Base-by-base conservation (phyloP, 2,888 invertebrate species). In the Coecobrya sp. region DNA sequence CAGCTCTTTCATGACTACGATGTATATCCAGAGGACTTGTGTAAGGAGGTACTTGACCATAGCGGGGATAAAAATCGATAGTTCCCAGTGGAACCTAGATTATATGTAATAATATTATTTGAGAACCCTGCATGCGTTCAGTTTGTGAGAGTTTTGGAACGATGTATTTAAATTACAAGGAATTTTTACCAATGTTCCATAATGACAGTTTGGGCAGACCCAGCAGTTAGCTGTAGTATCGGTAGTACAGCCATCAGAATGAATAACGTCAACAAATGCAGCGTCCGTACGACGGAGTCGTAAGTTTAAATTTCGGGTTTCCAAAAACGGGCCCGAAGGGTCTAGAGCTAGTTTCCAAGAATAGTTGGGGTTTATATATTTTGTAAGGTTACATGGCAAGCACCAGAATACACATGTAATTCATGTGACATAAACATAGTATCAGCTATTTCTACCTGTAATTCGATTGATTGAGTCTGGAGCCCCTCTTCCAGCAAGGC, bases 201-300 rank as follows among this genome's bases (percentile, higher is more conserved):
- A 94, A 87, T 94, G 94, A 82, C 89, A 93, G 49, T 92, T 92
- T 49, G 93, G 93, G n/a, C 91, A 76, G 7, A 94, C 90, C 94
- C 94, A 94, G 27, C 93, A 93, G 13, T 92, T 91, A 8, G 87
- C 52, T 25, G 45, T 92, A 3, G 87, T 68, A 13, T 86, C 79
- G 3, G 62, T 22, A 10, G 85, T 52, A 59, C 93, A 94, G 4
- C 94, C 94, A 45, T 94, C 94, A 4, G 94, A 86, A 86, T 94
- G 94, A 73, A 94, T 93, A 0, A 94, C 92, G 27, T 94, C 94
- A 8, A 93, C 93, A 79, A 94, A 79, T 13, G 13, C 45, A 36
- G 93, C 94, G 45, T 94, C 94, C 5, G 88, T 73, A 11, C 90
- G 49, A 45, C 86, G 42, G 11, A 94, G 88, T 0, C 92, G 76